Evolutionary conservation across 2,113 vertebrate species (phyloP), one percentile per base, ranked within the genome.

Genomic region (Leptobrachium ailaonicum): DNA sequence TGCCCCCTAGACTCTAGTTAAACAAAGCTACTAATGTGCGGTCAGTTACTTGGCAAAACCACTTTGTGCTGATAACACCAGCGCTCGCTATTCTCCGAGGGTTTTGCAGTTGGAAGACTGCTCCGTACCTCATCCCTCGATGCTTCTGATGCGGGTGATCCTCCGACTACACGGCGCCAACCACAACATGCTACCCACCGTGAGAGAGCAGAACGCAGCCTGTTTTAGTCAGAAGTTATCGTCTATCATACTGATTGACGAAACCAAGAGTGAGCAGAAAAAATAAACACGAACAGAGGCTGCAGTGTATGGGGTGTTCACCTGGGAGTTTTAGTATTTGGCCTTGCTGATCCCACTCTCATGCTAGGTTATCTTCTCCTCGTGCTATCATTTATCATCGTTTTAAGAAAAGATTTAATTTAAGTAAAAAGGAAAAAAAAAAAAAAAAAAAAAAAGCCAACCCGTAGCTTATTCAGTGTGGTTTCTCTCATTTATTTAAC

Each of bases 241-340:
- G 94, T 96, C 96, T 96, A 96, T 97, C 96, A 94, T 92, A 92
- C 92, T 94, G 93, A 94, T 96, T 95, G 96, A 96, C 94, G 95
- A 95, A 95, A 95, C 95, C 93, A 95, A 95, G 91, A 92, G 93
- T 92, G 92, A 95, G 94, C 91, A 97, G 95, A 94, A 93, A 96
- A 96, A 97, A 97, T 96, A 97, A 97, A 97, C 95, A 97, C 0
- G 93, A 94, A 97, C 96, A 96, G 96, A 96, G 95, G 93, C 93
- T 92, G 93, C 94, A 97, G 95, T 98, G 96, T 98, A 91, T 92
- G 92, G 94, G 90, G 90, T 88, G 91, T 95, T 96, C 97, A 96
- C 92, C 91, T 90, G 97, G 96, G 97, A 98, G 95, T 98, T 99
- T 89, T 89, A 97, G 95, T 96, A 97, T 98, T 95, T 98, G 96